Percentiles rank a stretch among this genome's conserved stretches.
These are phyloP conservation scores for Neodon shergylaensis DNA, from an alignment of 2,113 vertebrate species.

Conservation along the genomic window DNA sequence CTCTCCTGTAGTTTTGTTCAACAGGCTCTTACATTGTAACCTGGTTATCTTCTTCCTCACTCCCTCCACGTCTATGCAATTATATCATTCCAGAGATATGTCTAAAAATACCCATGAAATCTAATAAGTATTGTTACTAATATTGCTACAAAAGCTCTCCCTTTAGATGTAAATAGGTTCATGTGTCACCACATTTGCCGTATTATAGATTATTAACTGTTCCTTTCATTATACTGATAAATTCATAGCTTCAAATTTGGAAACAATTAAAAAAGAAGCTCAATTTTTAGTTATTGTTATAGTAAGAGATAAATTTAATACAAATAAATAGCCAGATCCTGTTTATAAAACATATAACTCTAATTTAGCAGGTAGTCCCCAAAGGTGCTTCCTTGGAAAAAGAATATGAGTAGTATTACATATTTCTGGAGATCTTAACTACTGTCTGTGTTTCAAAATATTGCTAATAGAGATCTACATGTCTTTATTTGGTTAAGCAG, in stretches of 20 bases:
- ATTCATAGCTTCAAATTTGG: not conserved
- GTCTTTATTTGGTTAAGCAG: not conserved
- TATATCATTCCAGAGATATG: not conserved
- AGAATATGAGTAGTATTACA: not conserved
- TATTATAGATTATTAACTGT: not conserved
- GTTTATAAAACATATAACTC: conserved; percentile 16
- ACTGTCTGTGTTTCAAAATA: not conserved
- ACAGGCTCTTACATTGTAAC: not conserved
- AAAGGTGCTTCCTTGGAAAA: not conserved
- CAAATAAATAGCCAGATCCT: not conserved
- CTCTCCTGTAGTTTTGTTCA: not conserved
- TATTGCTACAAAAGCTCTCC: not conserved
- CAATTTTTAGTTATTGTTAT: not conserved
- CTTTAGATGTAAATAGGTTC: not conserved
- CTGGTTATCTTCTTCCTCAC: not conserved
- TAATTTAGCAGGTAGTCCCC: not conserved
- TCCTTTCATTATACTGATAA: conserved; percentile 28
- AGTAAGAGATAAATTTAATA: not conserved
- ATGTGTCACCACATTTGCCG: not conserved
- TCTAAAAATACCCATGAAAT: not conserved
- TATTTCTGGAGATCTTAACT: conserved; percentile 15
- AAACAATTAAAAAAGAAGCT: conserved; percentile 3
- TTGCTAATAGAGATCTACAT: not conserved
- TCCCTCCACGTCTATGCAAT: not conserved
- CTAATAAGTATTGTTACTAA: not conserved